Evolutionary conservation across 2,113 vertebrate species (phyloP).

Genomic region (Vulpes lagopus): DNA sequence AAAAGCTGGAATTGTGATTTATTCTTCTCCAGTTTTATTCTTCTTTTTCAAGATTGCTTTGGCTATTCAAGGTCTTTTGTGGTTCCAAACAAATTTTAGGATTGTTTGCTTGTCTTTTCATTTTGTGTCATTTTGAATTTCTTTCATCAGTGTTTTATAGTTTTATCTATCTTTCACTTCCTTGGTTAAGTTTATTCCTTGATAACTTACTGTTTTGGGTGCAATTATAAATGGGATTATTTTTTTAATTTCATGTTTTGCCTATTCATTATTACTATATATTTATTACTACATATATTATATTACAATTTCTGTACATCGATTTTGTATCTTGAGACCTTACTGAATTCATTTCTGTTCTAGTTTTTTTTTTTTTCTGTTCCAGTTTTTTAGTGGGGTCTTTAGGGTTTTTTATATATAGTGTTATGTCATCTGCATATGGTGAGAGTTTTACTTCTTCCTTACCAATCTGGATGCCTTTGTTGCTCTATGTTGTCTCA

Average conservation of each 20-base stretch:
- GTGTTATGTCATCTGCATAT: not conserved
- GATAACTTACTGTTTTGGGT: not conserved
- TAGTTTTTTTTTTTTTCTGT: not conserved
- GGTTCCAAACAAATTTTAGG: not conserved
- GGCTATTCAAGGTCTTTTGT: not conserved
- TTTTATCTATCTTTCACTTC: not conserved
- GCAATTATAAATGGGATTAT: not conserved
- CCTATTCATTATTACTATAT: not conserved
- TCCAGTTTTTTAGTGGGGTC: not conserved
- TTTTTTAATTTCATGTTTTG: not conserved
- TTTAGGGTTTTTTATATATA: not conserved
- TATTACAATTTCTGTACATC: not conserved
- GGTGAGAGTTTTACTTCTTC: not conserved
- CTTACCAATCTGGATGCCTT: not conserved
- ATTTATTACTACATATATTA: too few species aligned
- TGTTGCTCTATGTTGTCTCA: not conserved
- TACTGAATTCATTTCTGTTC: not conserved
- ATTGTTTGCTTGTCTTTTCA: not conserved
- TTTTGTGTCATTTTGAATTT: not conserved
- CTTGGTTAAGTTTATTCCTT: not conserved
- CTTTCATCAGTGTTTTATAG: not conserved
- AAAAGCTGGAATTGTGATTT: not conserved
- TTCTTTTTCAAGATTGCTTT: not conserved
- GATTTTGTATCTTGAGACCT: not conserved
- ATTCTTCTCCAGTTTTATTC: not conserved